Evolutionary conservation across 2,888 invertebrate genomes (phyloP), one percentile per base, ranked within the genome.

Genomic region (Copidosoma aretas): DNA sequence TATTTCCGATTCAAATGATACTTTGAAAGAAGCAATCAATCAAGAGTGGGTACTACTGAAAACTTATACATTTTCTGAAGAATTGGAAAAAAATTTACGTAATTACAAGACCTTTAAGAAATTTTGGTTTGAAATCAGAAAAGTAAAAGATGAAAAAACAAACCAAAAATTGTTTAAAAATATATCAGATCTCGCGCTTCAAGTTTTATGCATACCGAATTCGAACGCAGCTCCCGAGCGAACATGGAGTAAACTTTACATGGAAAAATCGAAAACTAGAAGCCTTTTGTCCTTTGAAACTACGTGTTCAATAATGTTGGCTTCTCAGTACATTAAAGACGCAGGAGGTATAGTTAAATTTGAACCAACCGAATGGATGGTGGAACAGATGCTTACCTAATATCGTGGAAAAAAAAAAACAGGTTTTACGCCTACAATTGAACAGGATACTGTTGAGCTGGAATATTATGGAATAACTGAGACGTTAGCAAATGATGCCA

Each of bases 211-310:
- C 17, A 24, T 53, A 15, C 54, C 62, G 14, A 62, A 62, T 49
- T 22, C 62, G 1, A 62, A 62, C 22, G 54, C 62, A 14, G 49
- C 62, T n/a, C 54, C 62, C 3, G 62, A 62, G 53, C 32, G 62
- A 41, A n/a, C 43, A 8, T 62, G 62, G 62, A 53, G 53, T 24
- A 39, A 32, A 22, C 21, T 21, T 10, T 41, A 41, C 15, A 19
- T 15, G n/a, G 10, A 19, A 21, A 49, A 62, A 24, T 41, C 39
- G 3, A 43, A 53, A 17, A 19, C 2, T 19, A 53, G 62, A 43
- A 22, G n/a, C 10, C 17, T 10, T 0, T 62, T 62, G 22, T 41
- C 10, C 22, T 41, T 62, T 10, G 8, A 1, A 53, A 17, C 17
- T 3, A 43, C 53, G 8, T 2, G 43, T 0, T 19, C 41, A 10